Conservation (phyloP, 2,797 vertebrate genomes). For the Pangasius sanitwongsei region DNA sequence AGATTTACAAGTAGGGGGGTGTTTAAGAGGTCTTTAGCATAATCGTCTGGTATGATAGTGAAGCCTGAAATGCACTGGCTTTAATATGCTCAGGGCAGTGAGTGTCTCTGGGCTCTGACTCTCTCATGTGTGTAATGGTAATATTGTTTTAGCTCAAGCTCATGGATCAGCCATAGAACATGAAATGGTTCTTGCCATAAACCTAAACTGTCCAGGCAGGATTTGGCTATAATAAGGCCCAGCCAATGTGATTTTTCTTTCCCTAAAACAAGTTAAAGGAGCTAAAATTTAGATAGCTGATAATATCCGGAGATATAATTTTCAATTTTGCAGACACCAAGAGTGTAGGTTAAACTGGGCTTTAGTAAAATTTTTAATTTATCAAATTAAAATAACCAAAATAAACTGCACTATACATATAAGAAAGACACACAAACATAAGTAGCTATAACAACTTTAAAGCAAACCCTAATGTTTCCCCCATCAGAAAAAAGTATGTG, state of each 20-base stretch:
- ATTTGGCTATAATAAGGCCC: background rate
- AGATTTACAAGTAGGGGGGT: conserved; percentile 10
- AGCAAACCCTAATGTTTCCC: background rate
- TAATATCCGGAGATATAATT: too few relatives aligned
- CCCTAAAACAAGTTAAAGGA: background rate
- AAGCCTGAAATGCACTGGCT: background rate
- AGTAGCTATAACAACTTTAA: background rate
- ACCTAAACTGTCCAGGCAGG: background rate
- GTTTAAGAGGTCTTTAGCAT: conserved; percentile 28
- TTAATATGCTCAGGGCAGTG: conserved; percentile 19
- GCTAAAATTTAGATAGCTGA: background rate
- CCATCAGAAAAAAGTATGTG: background rate
- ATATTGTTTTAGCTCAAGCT: conserved; percentile 8
- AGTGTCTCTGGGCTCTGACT: conserved; percentile 15
- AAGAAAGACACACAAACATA: background rate
- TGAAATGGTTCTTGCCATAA: background rate
- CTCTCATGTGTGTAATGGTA: conserved; percentile 27
- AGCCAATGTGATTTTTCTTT: background rate
- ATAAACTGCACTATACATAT: background rate
- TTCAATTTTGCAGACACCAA: background rate
- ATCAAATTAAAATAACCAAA: background rate
- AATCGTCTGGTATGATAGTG: conserved; percentile 10
- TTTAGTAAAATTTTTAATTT: background rate
- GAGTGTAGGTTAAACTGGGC: background rate
- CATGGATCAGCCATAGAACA: conserved; percentile 1